Conservation (phyloP, 2,797 vertebrate species). For the Leuciscus waleckii region DNA sequence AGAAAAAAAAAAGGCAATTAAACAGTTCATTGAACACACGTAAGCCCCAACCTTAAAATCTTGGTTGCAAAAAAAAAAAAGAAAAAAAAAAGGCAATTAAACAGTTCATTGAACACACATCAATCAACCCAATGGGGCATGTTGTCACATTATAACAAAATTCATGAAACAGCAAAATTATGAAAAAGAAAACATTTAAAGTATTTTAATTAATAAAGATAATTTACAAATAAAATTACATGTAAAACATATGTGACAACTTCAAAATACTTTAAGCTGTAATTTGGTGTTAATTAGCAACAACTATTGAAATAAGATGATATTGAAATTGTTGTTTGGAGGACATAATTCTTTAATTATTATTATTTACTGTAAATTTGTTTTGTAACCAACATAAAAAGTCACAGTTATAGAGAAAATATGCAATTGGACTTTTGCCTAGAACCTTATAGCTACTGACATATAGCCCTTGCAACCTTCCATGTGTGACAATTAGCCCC, state of each 20-base stretch:
- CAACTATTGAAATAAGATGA: neutral
- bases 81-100: neutral
- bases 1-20: neutral
- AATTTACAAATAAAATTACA: neutral
- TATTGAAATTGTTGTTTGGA: neutral
- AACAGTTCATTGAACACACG: slow-evolving; percentile 11
- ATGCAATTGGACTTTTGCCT: neutral
- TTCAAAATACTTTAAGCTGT: neutral
- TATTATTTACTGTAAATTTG: neutral
- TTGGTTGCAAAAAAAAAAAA: neutral
- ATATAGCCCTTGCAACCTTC: neutral
- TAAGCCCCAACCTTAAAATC: neutral
- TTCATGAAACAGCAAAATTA: neutral
- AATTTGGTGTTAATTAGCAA: neutral
- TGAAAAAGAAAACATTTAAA: neutral
- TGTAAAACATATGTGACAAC: neutral
- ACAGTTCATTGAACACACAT: slow-evolving; percentile 10
- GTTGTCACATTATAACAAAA: neutral
- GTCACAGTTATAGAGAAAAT: neutral
- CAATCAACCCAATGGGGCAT: neutral
- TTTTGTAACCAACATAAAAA: neutral
- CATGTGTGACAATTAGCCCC: slow-evolving; percentile 19
- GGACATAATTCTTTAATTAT: neutral
- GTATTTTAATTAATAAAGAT: neutral
- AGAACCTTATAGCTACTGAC: slow-evolving; percentile 13